phyloP scores from a whole-genome alignment of 2,797 vertebrate species.

The Cryptoblepharus egeriae region DNA sequence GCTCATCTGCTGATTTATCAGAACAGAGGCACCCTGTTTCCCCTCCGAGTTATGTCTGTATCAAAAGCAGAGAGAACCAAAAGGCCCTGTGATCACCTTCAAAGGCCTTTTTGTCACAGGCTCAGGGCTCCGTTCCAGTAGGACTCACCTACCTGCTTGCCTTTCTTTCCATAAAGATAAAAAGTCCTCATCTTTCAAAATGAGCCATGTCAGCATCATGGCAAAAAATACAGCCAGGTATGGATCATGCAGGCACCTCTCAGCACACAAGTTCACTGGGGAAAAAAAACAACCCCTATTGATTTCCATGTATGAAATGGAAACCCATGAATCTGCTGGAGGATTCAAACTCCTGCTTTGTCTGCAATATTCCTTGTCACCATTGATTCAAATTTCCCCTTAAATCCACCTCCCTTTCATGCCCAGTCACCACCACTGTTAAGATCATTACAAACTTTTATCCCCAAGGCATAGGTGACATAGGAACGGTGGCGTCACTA shows the following conservation, averaged over 20 bases:
- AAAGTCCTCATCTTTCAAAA: constrained; percentile 28
- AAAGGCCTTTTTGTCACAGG: constrained; percentile 35
- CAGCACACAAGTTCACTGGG: not conserved
- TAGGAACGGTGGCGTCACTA: too few relatives aligned
- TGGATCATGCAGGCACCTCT: constrained; percentile 8
- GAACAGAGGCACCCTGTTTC: not conserved
- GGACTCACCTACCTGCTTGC: not conserved
- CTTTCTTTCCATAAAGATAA: constrained; percentile 29
- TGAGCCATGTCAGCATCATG: not conserved
- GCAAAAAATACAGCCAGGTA: not conserved
- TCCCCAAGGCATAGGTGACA: too few relatives aligned
- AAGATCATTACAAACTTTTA: not conserved
- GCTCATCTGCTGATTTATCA: constrained; percentile 10
- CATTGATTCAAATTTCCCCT: not conserved
- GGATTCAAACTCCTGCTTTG: too few relatives aligned
- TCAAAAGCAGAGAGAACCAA: constrained; percentile 44
- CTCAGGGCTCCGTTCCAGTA: constrained; percentile 36
- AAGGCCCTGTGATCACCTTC: constrained; percentile 41
- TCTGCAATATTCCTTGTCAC: not conserved
- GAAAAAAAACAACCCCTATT: not conserved
- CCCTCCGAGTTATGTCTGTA: not conserved
- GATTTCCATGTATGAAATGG: not conserved
- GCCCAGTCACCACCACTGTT: not conserved
- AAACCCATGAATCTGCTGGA: not conserved
- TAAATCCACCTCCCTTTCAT: not conserved